phyloP scores from a whole-genome alignment of 2,797 vertebrate species.

The Pterois miles region DNA sequence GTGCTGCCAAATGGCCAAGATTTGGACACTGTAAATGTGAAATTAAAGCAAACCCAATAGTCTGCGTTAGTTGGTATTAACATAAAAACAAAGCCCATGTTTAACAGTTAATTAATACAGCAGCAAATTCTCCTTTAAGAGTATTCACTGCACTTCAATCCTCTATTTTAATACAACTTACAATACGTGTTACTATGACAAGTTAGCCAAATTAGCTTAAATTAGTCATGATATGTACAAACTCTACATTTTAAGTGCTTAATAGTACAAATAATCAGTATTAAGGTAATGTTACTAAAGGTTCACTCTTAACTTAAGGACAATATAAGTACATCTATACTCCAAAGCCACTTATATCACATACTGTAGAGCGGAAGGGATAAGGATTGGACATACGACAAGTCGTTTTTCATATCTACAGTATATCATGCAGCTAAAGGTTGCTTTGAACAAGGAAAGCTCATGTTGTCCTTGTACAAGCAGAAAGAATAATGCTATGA shows the following conservation, averaged over 20 bases:
- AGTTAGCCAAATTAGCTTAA: constrained; percentile 38
- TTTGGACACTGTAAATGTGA: constrained; percentile 45
- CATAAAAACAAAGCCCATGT: constrained; percentile 29
- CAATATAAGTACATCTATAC: constrained; percentile 22
- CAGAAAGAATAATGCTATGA: constrained; percentile 67
- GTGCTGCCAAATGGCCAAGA: constrained; percentile 58
- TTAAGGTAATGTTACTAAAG: constrained; percentile 5
- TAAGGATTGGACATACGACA: constrained; percentile 59
- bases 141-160: constrained; percentile 31
- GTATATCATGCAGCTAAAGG: constrained; percentile 73
- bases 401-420: constrained; percentile 53
- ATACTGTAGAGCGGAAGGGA: constrained; percentile 52
- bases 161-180: constrained; percentile 8
- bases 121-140: constrained; percentile 42
- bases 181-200: constrained; percentile 16
- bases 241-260: constrained; percentile 4
- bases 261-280: constrained; percentile 14
- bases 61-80: constrained; percentile 31
- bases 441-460: constrained; percentile 64
- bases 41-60: constrained; percentile 44
- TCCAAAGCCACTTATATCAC: constrained; percentile 48
- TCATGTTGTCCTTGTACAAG: constrained; percentile 53
- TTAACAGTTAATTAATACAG: constrained; percentile 9
- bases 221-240: constrained; percentile 29
- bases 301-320: constrained; percentile 21